Conservation (phyloP, 2,113 vertebrate genomes). For the Noturus placidus region DNA sequence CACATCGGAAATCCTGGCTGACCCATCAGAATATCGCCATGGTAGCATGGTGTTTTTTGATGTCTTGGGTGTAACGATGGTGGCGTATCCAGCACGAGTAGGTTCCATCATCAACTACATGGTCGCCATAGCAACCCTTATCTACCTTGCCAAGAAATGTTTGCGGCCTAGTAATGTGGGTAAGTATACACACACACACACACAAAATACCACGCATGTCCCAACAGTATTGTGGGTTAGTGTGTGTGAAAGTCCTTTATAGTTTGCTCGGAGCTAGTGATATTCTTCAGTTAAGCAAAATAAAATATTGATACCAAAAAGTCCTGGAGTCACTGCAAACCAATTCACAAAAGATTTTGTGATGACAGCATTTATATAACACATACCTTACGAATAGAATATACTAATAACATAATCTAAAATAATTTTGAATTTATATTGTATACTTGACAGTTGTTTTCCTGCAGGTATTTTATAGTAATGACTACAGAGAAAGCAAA, state of each 20-base stretch:
- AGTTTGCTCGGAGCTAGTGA: not conserved
- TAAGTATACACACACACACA: slow-evolving; percentile 32
- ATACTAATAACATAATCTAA: not conserved
- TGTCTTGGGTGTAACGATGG: slow-evolving; percentile 82
- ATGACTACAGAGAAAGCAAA: not conserved
- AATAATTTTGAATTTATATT: not conserved
- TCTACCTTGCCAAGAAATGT: slow-evolving; percentile 85
- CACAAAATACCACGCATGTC: no score
- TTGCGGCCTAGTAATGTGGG: slow-evolving; percentile 72
- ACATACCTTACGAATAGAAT: not conserved
- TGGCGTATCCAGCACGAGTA: slow-evolving; percentile 90
- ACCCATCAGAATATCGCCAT: slow-evolving; percentile 87
- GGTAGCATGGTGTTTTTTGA: slow-evolving; percentile 97
- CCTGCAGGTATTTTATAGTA: slow-evolving; percentile 73
- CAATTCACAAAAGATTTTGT: not conserved
- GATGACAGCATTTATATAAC: not conserved
- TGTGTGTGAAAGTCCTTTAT: not conserved
- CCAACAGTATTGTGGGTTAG: not conserved
- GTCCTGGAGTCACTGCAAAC: not conserved
- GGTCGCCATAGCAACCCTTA: slow-evolving; percentile 72
- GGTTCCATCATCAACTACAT: slow-evolving; percentile 88
- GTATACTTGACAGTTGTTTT: not conserved
- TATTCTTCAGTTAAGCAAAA: no score
- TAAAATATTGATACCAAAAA: not conserved
- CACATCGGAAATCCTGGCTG: slow-evolving; percentile 81